Evolutionary conservation across 2,888 invertebrate genomes (phyloP).

Genomic region (Kryphioiulus occultus): DNA sequence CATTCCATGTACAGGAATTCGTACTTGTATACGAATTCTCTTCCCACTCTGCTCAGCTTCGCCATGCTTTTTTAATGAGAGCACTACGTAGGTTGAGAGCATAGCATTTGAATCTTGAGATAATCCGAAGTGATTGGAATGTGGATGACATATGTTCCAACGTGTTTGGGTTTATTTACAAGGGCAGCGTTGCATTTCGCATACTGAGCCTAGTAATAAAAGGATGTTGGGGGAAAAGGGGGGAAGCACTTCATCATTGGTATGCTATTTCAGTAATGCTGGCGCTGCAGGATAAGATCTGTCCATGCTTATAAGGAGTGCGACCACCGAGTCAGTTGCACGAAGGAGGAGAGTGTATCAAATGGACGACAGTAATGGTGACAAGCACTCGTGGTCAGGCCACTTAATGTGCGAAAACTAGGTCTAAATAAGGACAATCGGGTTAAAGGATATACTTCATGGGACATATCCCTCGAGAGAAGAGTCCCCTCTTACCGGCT

Average conservation of each 20-base stretch:
- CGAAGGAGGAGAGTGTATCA: constrained; percentile 32
- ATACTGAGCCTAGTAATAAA: constrained; percentile 29
- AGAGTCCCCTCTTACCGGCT: neutral
- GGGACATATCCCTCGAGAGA: constrained; percentile 27
- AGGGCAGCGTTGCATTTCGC: constrained; percentile 36
- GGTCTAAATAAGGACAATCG: constrained; percentile 40
- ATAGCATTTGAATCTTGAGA: constrained; percentile 7
- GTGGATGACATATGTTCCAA: constrained; percentile 22
- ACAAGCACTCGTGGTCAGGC: constrained; percentile 38
- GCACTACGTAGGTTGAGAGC: neutral
- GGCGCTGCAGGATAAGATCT: constrained; percentile 28
- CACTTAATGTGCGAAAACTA: constrained; percentile 38
- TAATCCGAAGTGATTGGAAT: constrained; percentile 36
- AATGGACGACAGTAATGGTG: constrained; percentile 28
- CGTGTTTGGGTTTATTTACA: constrained; percentile 28
- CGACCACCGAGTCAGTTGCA: neutral
- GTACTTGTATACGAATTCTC: neutral
- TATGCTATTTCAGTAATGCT: constrained; percentile 39
- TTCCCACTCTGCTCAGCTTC: neutral
- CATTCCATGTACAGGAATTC: neutral
- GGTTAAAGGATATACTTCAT: constrained; percentile 40
- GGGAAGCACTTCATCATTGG: constrained; percentile 12
- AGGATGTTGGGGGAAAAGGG: neutral
- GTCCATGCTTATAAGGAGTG: neutral
- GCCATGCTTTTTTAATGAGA: neutral